phyloP scores from a whole-genome alignment of 2,113 vertebrate genomes.

The Vimba vimba region DNA sequence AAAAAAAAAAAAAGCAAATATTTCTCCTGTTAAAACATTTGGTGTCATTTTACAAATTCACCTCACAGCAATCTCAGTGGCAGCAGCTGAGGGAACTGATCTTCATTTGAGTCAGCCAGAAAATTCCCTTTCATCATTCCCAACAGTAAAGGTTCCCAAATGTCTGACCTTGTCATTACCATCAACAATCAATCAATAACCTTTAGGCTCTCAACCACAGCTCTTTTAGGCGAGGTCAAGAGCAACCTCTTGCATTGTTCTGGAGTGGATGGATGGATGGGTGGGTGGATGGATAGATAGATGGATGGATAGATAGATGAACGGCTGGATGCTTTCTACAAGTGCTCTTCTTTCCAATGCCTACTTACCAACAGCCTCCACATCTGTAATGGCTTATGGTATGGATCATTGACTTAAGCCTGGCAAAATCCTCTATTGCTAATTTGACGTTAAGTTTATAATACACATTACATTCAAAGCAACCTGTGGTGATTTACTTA shows the following conservation, averaged over 20 bases:
- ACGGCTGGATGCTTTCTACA: not conserved
- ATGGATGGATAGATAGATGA: not conserved
- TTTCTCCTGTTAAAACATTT: not conserved
- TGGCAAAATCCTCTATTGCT: too few relatives aligned
- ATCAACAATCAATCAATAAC: slow-evolving; percentile 1
- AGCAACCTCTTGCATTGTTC: not conserved
- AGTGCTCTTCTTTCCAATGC: not conserved
- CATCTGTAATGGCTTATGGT: not conserved
- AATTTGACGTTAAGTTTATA: not conserved
- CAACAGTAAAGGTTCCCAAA: slow-evolving; percentile 1
- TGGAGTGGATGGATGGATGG: not conserved
- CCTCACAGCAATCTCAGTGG: not conserved
- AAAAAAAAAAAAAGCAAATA: not conserved
- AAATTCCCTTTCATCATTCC: slow-evolving; percentile 27
- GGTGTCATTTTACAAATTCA: slow-evolving; percentile 1
- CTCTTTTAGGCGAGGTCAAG: slow-evolving; percentile 9
- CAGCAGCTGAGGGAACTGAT: not conserved
- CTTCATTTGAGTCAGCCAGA: slow-evolving; percentile 4
- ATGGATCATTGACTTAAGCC: not conserved
- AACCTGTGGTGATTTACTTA: not conserved
- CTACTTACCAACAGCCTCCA: not conserved
- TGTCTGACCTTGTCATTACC: not conserved
- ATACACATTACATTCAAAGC: not conserved
- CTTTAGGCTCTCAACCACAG: not conserved
- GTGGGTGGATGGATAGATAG: not conserved